Conservation (phyloP, 2,888 invertebrate species). For the Caenorhabditis drosophilae region DNA sequence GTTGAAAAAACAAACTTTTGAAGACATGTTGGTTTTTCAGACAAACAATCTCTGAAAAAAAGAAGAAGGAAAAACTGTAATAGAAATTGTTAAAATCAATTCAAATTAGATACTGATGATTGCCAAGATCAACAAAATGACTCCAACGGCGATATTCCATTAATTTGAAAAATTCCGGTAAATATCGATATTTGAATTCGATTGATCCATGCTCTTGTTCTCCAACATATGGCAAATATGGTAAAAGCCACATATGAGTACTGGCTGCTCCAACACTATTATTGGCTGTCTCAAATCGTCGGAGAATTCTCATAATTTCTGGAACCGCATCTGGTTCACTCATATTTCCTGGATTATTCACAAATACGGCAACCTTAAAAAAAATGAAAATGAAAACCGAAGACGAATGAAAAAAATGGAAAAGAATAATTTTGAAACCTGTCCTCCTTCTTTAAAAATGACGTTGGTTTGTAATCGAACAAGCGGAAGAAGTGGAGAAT, state of each 20-base stretch:
- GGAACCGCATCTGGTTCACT: conserved; percentile 57
- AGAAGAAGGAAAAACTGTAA: not conserved
- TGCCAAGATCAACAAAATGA: conserved; percentile 65
- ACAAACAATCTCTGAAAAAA: conserved; percentile 61
- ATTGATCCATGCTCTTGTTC: conserved; percentile 66
- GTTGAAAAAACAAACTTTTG: conserved; percentile 68
- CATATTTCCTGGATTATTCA: conserved; percentile 66
- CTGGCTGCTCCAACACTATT: conserved; percentile 62
- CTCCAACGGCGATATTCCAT: conserved; percentile 66
- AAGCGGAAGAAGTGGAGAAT: conserved; percentile 67
- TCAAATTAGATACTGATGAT: conserved; percentile 52
- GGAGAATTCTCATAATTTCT: conserved; percentile 58
- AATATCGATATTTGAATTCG: conserved; percentile 67
- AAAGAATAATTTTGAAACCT: conserved; percentile 47
- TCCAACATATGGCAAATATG: conserved; percentile 66
- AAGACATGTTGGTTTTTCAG: conserved; percentile 63
- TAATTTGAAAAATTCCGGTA: conserved; percentile 66
- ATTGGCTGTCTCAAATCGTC: conserved; percentile 61
- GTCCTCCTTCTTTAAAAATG: conserved; percentile 68
- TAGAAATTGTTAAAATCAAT: not conserved
- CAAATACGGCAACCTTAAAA: conserved; percentile 61
- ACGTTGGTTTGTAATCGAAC: conserved; percentile 67
- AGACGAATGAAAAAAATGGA: not conserved
- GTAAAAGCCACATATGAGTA: conserved; percentile 67
- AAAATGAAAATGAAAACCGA: not conserved